Percentiles rank a stretch among this genome's conserved stretches.
These are phyloP conservation scores for Oncorhynchus masou DNA, from an alignment of 2,113 vertebrate species.

Conservation along the genomic window DNA sequence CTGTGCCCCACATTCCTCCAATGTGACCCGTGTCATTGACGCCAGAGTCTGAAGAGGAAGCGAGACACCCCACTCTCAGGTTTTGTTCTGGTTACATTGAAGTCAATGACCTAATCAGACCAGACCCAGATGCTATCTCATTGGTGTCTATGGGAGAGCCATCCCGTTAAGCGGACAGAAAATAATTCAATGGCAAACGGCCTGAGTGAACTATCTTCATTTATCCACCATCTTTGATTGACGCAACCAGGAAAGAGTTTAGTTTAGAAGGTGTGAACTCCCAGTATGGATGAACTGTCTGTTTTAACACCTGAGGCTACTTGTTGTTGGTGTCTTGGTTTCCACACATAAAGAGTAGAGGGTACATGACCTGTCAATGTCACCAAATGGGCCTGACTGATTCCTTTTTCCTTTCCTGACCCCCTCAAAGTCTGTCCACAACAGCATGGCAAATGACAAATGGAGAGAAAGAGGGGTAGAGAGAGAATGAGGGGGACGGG, in stretches of 20 bases:
- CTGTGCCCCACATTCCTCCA: constrained; percentile 52
- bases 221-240: constrained; percentile 25
- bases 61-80: too few species aligned
- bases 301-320: constrained; percentile 43
- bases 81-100: too few species aligned
- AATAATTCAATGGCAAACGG: too few species aligned
- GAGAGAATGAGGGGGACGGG: neutral
- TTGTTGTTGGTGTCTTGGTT: neutral
- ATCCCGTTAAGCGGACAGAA: too few species aligned
- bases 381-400: constrained; percentile 42
- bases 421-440: neutral
- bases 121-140: constrained; percentile 25
- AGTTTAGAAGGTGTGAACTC: constrained; percentile 45
- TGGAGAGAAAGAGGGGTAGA: neutral
- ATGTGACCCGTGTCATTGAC: constrained; percentile 22
- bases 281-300: constrained; percentile 42
- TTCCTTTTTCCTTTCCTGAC: neutral
- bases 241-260: constrained; percentile 45
- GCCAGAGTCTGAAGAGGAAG: too few species aligned
- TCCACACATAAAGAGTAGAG: constrained; percentile 30
- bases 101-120: too few species aligned
- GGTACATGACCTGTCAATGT: neutral
- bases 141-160: constrained; percentile 33
- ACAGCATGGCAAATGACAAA: neutral
- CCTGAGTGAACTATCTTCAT: too few species aligned